Percentiles rank a stretch among this genome's conserved stretches.
Evolutionary conservation across 1,140 invertebrate genomes (phyloP).

Genomic region (Phortica variegata): DNA sequence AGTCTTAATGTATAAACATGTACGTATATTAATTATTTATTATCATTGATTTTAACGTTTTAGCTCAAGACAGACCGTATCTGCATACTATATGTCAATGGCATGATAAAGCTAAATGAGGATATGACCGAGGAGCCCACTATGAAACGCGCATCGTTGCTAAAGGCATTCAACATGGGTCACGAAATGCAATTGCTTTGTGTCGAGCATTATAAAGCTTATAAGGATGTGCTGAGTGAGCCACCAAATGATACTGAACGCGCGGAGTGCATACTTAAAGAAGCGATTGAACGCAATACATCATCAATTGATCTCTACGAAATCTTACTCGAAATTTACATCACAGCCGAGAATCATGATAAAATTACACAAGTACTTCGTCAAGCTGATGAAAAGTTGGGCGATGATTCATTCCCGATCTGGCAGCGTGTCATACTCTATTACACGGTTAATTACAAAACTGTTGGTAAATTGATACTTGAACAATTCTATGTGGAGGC

Average conservation of each 20-base stretch:
- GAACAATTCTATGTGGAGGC: constrained; percentile 39
- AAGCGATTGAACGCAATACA: constrained; percentile 29
- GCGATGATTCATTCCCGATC: constrained; percentile 18
- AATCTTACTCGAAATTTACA: constrained; percentile 32
- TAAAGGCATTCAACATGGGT: constrained; percentile 37
- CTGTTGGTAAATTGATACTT: constrained; percentile 16
- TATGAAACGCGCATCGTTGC: constrained; percentile 32
- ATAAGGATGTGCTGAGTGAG: constrained; percentile 33
- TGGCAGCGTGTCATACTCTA: constrained; percentile 38
- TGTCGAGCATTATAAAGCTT: constrained; percentile 31
- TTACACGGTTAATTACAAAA: constrained; percentile 28
- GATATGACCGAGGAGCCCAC: constrained; percentile 27
- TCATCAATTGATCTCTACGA: constrained; percentile 33
- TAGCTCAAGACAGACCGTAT: constrained; percentile 32
- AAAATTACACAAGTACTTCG: constrained; percentile 31
- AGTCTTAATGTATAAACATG: background rate
- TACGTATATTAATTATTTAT: constrained; percentile 1
- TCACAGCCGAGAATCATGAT: constrained; percentile 29
- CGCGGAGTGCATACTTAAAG: constrained; percentile 29
- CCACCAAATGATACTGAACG: constrained; percentile 21
- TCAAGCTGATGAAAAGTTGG: constrained; percentile 26
- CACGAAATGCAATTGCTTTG: constrained; percentile 38
- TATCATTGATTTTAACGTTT: too few relatives aligned
- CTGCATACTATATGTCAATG: constrained; percentile 31
- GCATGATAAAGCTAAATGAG: constrained; percentile 37